These are phyloP conservation scores for Leuctra nigra DNA, from an alignment of 2,888 invertebrate genomes.

Conservation along the genomic window DNA sequence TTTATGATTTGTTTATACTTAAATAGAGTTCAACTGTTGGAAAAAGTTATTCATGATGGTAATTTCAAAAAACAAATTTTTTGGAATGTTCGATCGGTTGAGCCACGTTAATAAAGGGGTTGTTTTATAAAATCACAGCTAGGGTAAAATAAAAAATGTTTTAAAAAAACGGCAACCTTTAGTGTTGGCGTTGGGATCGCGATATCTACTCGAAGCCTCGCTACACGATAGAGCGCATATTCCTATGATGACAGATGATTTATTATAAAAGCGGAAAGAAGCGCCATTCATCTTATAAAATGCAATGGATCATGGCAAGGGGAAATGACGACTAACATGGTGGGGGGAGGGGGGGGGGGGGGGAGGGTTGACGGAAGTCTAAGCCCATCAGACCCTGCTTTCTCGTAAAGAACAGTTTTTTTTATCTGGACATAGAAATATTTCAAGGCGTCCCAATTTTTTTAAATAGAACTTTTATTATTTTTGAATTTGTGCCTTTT, in stretches of 20 bases:
- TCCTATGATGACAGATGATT: constrained; percentile 24
- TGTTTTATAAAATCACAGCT: too few relatives aligned
- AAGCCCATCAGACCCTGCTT: constrained; percentile 20
- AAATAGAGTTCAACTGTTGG: too few relatives aligned
- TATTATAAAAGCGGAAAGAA: constrained; percentile 21
- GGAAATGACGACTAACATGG: constrained; percentile 15
- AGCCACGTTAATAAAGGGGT: too few relatives aligned
- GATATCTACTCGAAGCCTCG: too few relatives aligned
- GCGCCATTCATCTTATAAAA: constrained; percentile 25
- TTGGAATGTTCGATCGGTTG: too few relatives aligned
- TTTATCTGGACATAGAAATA: constrained; percentile 18
- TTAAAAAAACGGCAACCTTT: too few relatives aligned
- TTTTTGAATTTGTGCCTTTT: constrained; percentile 10
- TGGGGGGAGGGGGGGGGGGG: constrained; percentile 15
- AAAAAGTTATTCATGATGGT: too few relatives aligned
- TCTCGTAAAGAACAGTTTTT: constrained; percentile 17
- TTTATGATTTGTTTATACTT: too few relatives aligned
- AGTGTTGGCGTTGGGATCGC: too few relatives aligned
- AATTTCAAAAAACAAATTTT: too few relatives aligned
- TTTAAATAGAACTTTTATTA: constrained; percentile 6
- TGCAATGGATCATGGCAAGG: constrained; percentile 25
- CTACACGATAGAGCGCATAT: too few relatives aligned
- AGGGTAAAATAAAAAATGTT: too few relatives aligned
- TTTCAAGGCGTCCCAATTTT: constrained; percentile 18
- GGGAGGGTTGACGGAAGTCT: constrained; percentile 24